Evolutionary conservation across 2,113 vertebrate genomes (phyloP).

Genomic region (Merops nubicus): DNA sequence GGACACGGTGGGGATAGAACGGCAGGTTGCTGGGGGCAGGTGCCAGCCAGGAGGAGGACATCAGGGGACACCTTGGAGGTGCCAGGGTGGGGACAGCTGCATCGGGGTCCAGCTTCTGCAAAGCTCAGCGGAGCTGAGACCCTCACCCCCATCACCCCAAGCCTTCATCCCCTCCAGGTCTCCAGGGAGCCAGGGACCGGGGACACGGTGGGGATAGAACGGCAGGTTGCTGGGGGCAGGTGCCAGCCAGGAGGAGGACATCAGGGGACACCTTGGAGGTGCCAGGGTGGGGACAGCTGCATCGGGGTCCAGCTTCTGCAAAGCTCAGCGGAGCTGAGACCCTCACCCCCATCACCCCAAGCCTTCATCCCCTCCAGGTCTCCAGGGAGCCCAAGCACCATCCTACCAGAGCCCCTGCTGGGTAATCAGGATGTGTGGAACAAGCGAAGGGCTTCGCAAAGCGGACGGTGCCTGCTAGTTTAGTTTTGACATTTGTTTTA

Average conservation of each 20-base stretch:
- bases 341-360: not conserved
- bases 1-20: not conserved
- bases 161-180: not conserved
- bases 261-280: not conserved
- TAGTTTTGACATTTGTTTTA: not conserved
- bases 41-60: not conserved
- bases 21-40: not conserved
- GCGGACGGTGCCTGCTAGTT: not conserved
- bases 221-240: not conserved
- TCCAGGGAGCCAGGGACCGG: not conserved
- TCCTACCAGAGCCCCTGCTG: rapidly evolving
- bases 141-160: not conserved
- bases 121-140: not conserved
- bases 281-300: not conserved
- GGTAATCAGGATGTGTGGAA: rapidly evolving
- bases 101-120: not conserved
- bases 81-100: not conserved
- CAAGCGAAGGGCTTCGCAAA: rapidly evolving
- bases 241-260: not conserved
- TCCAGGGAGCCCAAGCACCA: not conserved
- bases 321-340: not conserved
- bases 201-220: too few species aligned
- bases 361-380: not conserved
- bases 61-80: not conserved
- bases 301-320: not conserved